Percentiles rank a stretch among this genome's conserved stretches.
Conservation (phyloP, 1,140 invertebrate genomes). For the Batillaria attramentaria region DNA sequence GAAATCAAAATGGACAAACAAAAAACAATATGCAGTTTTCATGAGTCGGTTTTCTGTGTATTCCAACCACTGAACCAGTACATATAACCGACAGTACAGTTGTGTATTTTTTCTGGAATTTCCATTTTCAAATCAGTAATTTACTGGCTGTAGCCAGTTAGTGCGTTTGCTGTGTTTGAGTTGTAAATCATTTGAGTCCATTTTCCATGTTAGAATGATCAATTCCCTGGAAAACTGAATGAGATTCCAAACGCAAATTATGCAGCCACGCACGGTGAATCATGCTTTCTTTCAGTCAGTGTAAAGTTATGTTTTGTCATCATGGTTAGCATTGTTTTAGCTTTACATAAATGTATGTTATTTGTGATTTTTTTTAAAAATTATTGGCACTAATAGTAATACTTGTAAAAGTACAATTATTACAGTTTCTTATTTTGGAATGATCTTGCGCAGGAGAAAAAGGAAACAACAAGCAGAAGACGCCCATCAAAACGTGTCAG, state of each 20-base stretch:
- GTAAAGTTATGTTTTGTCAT: not conserved
- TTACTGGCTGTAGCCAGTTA: too few relatives aligned
- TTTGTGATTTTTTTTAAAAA: not conserved
- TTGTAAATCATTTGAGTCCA: too few relatives aligned
- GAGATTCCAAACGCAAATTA: not conserved
- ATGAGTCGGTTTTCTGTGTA: not conserved
- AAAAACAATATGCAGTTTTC: not conserved
- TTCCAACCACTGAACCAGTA: too few relatives aligned
- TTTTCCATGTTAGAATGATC: too few relatives aligned
- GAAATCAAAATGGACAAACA: not conserved
- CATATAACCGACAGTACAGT: too few relatives aligned
- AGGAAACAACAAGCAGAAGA: not conserved
- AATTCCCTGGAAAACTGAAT: not conserved
- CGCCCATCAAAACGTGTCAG: constrained; percentile 22
- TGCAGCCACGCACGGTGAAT: not conserved
- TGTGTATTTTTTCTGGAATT: too few relatives aligned
- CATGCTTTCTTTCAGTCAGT: not conserved
- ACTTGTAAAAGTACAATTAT: not conserved
- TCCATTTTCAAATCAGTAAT: too few relatives aligned
- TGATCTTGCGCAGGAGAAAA: constrained; percentile 26
- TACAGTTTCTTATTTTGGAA: not conserved
- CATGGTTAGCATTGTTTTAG: not conserved
- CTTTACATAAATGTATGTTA: not conserved
- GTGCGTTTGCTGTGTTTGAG: too few relatives aligned
- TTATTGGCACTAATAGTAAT: not conserved